Percentiles rank a stretch among this genome's conserved stretches.
phyloP scores from a whole-genome alignment of 2,113 vertebrate species.

The Pachycephala philippinensis region DNA sequence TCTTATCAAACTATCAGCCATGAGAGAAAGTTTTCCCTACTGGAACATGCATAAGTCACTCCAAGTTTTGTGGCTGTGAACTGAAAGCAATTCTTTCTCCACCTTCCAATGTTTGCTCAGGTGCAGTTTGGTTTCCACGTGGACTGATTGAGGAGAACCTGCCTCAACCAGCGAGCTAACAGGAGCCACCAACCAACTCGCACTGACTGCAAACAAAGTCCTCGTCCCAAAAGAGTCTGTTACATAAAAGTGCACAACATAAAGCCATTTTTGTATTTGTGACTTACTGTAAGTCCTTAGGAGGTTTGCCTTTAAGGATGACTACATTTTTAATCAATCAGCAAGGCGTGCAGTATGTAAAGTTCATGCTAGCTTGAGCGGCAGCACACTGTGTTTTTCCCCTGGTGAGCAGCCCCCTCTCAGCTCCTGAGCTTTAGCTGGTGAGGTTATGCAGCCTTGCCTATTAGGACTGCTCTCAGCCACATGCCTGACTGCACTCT shows the following conservation, averaged over 20 bases:
- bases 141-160: conserved; percentile 49
- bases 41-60: conserved; percentile 52
- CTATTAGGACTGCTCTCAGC: conserved; percentile 36
- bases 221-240: neutral
- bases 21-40: conserved; percentile 51
- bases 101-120: conserved; percentile 71
- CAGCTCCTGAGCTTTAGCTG: conserved; percentile 46
- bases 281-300: conserved; percentile 38
- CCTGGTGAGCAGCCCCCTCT: conserved; percentile 28
- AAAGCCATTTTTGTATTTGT: conserved; percentile 41
- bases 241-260: neutral
- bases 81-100: conserved; percentile 48
- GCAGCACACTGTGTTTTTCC: conserved; percentile 2
- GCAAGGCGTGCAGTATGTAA: conserved; percentile 44
- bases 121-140: conserved; percentile 61
- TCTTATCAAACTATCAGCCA: conserved; percentile 53
- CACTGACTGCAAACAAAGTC: conserved; percentile 40
- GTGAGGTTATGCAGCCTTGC: conserved; percentile 39
- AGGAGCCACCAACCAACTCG: neutral
- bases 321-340: conserved; percentile 73
- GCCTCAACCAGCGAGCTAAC: neutral
- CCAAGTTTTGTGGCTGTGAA: conserved; percentile 42
- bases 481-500: conserved; percentile 60
- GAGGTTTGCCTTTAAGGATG: conserved; percentile 67
- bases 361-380: conserved; percentile 64